Conservation (phyloP, 2,888 invertebrate genomes). For the Eustalomyia histrio region DNA sequence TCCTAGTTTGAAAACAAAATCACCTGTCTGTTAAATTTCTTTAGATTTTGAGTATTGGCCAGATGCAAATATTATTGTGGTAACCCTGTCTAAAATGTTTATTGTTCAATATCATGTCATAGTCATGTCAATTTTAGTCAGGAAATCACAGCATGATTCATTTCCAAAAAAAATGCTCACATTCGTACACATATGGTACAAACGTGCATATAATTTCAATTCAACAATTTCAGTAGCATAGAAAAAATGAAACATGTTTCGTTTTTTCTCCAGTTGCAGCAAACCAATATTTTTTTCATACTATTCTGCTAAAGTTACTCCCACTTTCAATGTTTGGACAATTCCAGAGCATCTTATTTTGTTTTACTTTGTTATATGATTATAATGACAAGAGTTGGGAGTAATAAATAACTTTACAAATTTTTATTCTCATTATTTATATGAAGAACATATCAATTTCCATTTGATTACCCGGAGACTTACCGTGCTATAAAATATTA, state of each 20-base stretch:
- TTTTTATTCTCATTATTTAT: too few species aligned
- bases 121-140: constrained; percentile 75
- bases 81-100: constrained; percentile 46
- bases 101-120: constrained; percentile 72
- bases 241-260: neutral
- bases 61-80: neutral
- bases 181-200: constrained; percentile 22
- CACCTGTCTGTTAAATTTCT: too few species aligned
- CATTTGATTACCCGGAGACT: too few species aligned
- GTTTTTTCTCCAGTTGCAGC: neutral
- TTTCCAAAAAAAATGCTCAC: constrained; percentile 60
- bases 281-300: neutral
- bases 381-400: neutral
- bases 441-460: too few species aligned
- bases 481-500: too few species aligned
- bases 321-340: constrained; percentile 23
- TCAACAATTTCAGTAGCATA: constrained; percentile 8
- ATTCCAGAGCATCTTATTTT: constrained; percentile 41
- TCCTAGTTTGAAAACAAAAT: too few species aligned
- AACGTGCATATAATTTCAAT: constrained; percentile 35
- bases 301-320: constrained; percentile 5
- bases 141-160: constrained; percentile 77
- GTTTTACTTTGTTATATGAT: constrained; percentile 15
- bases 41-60: too few species aligned
- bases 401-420: too few species aligned